Conservation (phyloP, 2,888 invertebrate genomes). For the Mimumesa dahlbomi region DNA sequence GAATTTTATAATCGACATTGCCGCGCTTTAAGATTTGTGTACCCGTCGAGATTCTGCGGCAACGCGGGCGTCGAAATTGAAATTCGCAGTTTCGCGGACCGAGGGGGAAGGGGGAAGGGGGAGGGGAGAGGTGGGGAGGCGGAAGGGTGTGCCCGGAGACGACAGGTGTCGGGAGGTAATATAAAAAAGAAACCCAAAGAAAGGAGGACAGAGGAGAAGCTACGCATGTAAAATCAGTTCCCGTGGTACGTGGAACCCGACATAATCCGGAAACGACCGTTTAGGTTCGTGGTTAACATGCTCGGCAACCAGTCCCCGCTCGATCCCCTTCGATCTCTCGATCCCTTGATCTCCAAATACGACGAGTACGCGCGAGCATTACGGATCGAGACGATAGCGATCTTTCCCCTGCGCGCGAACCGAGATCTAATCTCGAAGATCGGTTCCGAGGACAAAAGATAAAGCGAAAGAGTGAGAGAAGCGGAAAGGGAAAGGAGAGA, state of each 20-base stretch:
- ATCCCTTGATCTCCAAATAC: constrained; percentile 64
- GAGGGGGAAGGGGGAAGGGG: no score
- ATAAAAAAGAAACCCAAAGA: not conserved
- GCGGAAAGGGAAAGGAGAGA: constrained; percentile 10
- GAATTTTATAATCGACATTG: no score
- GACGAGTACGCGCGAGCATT: constrained; percentile 63
- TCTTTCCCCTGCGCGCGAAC: constrained; percentile 59
- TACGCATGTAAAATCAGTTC: no score
- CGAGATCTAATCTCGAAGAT: constrained; percentile 61
- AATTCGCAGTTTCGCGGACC: no score
- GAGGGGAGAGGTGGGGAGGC: no score
- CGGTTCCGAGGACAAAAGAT: constrained; percentile 52
- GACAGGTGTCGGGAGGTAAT: no score
- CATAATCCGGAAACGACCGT: constrained; percentile 73
- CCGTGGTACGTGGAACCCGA: constrained; percentile 21
- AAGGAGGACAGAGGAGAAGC: constrained; percentile 2
- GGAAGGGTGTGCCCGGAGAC: no score
- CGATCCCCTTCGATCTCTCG: constrained; percentile 48
- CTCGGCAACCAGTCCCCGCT: constrained; percentile 41
- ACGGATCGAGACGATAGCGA: constrained; percentile 70
- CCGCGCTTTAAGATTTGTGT: no score
- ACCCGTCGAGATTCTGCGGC: no score
- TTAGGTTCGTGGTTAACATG: constrained; percentile 53
- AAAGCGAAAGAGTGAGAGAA: constrained; percentile 20
- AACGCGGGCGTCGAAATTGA: no score